A percentile compares a stretch with the other conserved stretches of the same genome.
These are phyloP conservation scores for Bambusicola thoracicus DNA, from an alignment of 2,113 vertebrate genomes.

Conservation along the genomic window DNA sequence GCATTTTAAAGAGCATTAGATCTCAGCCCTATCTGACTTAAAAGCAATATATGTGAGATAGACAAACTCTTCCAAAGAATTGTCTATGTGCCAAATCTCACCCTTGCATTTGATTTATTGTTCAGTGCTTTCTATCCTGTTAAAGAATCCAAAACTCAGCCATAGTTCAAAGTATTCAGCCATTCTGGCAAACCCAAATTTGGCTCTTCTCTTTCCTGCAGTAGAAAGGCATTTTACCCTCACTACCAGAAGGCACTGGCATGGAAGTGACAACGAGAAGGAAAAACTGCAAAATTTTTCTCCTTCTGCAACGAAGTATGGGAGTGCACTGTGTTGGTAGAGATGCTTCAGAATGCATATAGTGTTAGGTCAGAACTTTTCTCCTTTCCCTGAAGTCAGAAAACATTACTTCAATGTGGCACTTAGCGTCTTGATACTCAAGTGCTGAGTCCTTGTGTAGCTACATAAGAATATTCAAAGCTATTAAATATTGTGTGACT, in stretches of 20 bases:
- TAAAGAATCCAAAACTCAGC: background rate
- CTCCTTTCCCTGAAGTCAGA: background rate
- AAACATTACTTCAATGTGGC: background rate
- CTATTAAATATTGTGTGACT: background rate
- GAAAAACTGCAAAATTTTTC: background rate
- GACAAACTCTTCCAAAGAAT: background rate
- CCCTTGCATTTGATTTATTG: background rate
- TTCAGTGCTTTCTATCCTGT: background rate
- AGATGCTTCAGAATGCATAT: background rate
- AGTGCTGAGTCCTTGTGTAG: background rate
- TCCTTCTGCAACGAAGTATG: background rate
- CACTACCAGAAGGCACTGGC: background rate
- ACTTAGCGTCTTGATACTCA: background rate
- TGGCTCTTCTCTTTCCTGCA: background rate
- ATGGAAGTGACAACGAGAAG: background rate
- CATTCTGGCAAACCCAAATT: background rate
- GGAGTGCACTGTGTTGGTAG: background rate
- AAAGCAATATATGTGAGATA: background rate
- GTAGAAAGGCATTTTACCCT: background rate
- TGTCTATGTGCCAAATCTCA: background rate
- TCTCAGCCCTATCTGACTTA: background rate
- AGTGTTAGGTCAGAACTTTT: background rate
- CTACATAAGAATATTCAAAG: background rate
- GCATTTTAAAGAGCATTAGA: background rate
- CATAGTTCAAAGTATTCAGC: background rate